phyloP scores from a whole-genome alignment of 2,888 invertebrate genomes.

The Nephrotoma appendiculata region DNA sequence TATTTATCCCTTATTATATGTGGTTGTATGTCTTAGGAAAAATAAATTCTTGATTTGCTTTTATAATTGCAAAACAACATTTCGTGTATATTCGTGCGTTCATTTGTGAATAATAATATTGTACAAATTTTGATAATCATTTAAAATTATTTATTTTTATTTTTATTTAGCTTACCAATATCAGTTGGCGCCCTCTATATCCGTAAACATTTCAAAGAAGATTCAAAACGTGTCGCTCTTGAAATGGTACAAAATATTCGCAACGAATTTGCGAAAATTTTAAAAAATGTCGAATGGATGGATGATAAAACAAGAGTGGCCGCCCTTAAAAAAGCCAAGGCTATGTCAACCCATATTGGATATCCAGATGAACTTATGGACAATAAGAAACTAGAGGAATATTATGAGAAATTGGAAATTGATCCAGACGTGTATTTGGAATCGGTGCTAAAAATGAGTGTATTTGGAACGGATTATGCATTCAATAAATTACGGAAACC shows the following conservation, averaged over 20 bases:
- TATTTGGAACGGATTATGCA: slow-evolving; percentile 66
- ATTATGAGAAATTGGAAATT: slow-evolving; percentile 63
- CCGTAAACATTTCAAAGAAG: slow-evolving; percentile 71
- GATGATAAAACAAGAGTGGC: slow-evolving; percentile 62
- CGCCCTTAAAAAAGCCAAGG: slow-evolving; percentile 63
- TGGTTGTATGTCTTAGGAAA: background rate
- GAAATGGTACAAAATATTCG: slow-evolving; percentile 82
- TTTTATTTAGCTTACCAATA: slow-evolving; percentile 43
- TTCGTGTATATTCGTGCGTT: background rate
- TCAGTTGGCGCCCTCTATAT: slow-evolving; percentile 78
- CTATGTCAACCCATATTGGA: slow-evolving; percentile 81
- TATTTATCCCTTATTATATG: background rate
- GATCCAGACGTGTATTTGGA: slow-evolving; percentile 54
- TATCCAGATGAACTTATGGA: slow-evolving; percentile 83
- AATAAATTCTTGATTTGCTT: background rate
- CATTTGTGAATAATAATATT: background rate
- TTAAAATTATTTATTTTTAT: slow-evolving; percentile 4
- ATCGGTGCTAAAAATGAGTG: slow-evolving; percentile 60
- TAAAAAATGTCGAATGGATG: slow-evolving; percentile 83
- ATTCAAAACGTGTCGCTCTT: slow-evolving; percentile 65
- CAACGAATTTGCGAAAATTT: slow-evolving; percentile 63
- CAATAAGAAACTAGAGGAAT: slow-evolving; percentile 60
- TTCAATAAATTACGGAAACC: slow-evolving; percentile 63
- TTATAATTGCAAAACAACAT: background rate
- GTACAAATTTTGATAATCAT: background rate